phyloP scores from a whole-genome alignment of 2,797 vertebrate genomes.

The Helicolenus hilgendorfi region DNA sequence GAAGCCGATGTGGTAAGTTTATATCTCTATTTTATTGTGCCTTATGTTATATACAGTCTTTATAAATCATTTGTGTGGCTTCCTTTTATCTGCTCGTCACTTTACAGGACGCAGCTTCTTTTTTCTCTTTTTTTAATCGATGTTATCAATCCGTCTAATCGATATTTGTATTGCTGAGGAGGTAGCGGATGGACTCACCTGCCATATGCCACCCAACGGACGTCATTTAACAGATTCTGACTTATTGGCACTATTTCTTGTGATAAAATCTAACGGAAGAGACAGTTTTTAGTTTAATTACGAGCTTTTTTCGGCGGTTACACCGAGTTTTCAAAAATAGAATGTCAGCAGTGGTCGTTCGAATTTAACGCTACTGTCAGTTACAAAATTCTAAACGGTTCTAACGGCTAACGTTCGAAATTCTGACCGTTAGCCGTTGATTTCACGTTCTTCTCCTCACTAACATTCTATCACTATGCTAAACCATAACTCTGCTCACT shows the following conservation, averaged over 20 bases:
- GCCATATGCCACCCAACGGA: constrained; percentile 23
- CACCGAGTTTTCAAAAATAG: not conserved
- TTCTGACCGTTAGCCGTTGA: not conserved
- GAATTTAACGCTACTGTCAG: not conserved
- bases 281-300: accelerated
- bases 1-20: constrained; percentile 89
- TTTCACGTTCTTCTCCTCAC: not conserved
- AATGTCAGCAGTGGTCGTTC: not conserved
- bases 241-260: not conserved
- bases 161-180: constrained; percentile 42
- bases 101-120: not conserved
- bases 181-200: constrained; percentile 44
- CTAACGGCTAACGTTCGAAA: not conserved
- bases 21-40: not conserved
- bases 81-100: not conserved
- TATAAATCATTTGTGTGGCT: no score
- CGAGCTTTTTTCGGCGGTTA: not conserved
- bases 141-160: constrained; percentile 66
- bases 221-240: not conserved
- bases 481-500: not conserved
- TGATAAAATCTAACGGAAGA: not conserved
- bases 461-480: no score
- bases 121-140: constrained; percentile 17
- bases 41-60: not conserved
- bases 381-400: not conserved